Conservation (phyloP, 2,888 invertebrate genomes). For the Noctua comes region DNA sequence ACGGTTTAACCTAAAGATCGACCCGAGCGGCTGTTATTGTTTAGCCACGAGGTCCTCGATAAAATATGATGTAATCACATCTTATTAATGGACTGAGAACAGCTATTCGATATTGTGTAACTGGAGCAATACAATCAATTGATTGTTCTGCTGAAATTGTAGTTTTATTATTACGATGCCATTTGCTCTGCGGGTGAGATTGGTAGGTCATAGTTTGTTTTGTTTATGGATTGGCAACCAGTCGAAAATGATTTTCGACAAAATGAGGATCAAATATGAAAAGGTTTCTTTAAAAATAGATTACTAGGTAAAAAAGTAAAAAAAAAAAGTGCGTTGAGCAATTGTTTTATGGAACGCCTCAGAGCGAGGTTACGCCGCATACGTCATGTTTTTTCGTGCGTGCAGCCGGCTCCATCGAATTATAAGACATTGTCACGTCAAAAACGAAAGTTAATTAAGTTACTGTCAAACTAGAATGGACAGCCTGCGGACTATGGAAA, state of each 20-base stretch:
- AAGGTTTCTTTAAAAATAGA: no score
- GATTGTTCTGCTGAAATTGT: background rate
- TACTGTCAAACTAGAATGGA: background rate
- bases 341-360: no score
- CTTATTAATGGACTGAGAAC: background rate
- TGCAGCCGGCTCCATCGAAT: no score
- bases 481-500: background rate
- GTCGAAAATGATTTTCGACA: background rate
- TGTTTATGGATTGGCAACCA: background rate
- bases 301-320: background rate
- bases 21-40: no score
- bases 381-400: no score
- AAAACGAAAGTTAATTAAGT: background rate
- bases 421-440: no score
- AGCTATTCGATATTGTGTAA: background rate
- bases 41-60: no score
- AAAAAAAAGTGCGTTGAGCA: no score
- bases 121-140: background rate
- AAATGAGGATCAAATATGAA: no score
- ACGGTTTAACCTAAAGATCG: no score
- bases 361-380: no score
- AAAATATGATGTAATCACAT: slow-evolving; percentile 6
- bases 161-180: slow-evolving; percentile 4
- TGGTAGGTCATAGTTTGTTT: background rate
- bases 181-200: background rate